Percentiles rank a stretch among this genome's conserved stretches.
These are phyloP conservation scores for Hirtodrosophila confusa DNA, from an alignment of 2,888 invertebrate genomes.

Conservation along the genomic window DNA sequence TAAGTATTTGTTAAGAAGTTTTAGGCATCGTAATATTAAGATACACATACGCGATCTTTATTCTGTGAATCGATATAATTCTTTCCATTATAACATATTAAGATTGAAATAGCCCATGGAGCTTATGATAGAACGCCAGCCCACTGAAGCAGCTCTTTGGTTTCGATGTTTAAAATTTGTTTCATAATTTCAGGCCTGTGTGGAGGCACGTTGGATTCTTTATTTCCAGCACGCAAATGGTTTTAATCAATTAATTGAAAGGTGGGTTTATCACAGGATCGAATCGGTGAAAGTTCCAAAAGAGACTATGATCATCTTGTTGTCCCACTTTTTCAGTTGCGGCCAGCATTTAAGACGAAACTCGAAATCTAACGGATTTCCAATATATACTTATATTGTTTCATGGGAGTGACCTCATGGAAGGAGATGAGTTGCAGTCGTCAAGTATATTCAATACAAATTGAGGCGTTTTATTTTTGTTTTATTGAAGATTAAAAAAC, in stretches of 20 bases:
- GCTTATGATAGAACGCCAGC: conserved; percentile 61
- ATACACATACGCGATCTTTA: conserved; percentile 21
- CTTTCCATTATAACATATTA: conserved; percentile 67
- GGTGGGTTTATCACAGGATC: conserved; percentile 53
- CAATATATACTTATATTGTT: conserved; percentile 23
- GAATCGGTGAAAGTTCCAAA: conserved; percentile 39
- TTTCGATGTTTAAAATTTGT: conserved; percentile 43
- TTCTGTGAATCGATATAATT: conserved; percentile 74
- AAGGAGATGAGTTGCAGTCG: conserved; percentile 45
- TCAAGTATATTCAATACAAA: conserved; percentile 34
- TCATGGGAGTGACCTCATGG: conserved; percentile 31
- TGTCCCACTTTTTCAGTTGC: conserved; percentile 63
- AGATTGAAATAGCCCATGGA: conserved; percentile 40
- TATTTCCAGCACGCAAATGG: conserved; percentile 48
- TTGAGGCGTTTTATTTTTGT: conserved; percentile 19
- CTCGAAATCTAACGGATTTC: conserved; percentile 46
- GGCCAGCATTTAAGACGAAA: conserved; percentile 46
- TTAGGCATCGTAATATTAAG: conserved; percentile 35
- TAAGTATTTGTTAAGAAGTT: conserved; percentile 29
- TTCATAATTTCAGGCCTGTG: conserved; percentile 56
- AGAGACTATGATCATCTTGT: conserved; percentile 64
- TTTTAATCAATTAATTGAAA: conserved; percentile 30
- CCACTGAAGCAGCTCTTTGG: conserved; percentile 41
- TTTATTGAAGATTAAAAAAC: conserved; percentile 24
- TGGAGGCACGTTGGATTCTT: conserved; percentile 57